Base-by-base conservation (phyloP, 2,113 vertebrate species). In the Gymnarchus niloticus region DNA sequence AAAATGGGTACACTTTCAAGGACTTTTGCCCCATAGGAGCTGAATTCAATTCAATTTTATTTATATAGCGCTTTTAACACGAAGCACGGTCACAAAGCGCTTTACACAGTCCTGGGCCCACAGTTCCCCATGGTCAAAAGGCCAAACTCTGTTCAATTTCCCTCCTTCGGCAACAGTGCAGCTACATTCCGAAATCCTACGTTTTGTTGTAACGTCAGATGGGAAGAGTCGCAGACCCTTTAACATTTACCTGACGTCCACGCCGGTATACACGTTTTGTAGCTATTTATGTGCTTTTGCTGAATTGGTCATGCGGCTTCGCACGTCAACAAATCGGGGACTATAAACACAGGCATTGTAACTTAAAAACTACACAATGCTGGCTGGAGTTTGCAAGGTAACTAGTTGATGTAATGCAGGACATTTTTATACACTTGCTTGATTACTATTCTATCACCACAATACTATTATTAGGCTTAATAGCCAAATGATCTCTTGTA, bases 161-260 rank as follows among this genome's bases (percentile, higher is more conserved):
- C 41, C 37, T 73, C 19, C 33, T 2, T 37, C 33, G 17, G 65
- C 41, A 17, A 33, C 65, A 73, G 65, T 41, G 41, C 28, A 83
- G 41, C 23, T 19, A 44, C 52, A 54, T 52, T 56, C 65, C 28
- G 69, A 85, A 41, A 73, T 65, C 84, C 61, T 77, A 41, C 41
- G 51, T 56, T 85, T 28, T 28, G 49, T 49, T 85, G 21, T 10
- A 76, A 76, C n/a, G 28, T 54, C 59, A 76, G 83, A 61, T 76
- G 61, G 56, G 56, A 61, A 48, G 57, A 65, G 59, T 84, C 25
- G 51, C 48, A 48, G n/a, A 51, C 52, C 57, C 14, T n/a, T 81
- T 84, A 59, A 49, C 44, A 51, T 81, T 81, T 81, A 81, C 48
- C 25, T 81, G 52, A 81, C 78, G 21, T n/a, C 21, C 41, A 25